A percentile compares a stretch with the other conserved stretches of the same genome.
Conservation (phyloP, 2,797 vertebrate species). For the Tolypeutes matacus region DNA sequence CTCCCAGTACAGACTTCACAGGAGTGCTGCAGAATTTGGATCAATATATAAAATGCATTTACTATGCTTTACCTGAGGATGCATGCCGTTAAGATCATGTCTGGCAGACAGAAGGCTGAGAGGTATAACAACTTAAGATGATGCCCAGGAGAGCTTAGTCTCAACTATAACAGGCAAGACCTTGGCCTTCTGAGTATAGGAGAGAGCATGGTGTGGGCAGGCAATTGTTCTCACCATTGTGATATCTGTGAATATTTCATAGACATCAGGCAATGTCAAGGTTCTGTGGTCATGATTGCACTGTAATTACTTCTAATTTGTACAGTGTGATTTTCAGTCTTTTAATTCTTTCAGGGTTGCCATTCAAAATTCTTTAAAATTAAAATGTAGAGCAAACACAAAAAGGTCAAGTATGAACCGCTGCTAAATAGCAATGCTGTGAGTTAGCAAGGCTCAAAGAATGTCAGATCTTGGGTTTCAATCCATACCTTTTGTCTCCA, state of each 20-base stretch:
- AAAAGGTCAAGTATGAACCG: not conserved
- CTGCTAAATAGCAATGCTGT: not conserved
- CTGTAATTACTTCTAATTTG: not conserved
- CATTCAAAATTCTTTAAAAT: not conserved
- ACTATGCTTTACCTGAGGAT: not conserved
- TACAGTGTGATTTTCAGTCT: not conserved
- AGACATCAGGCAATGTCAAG: not conserved
- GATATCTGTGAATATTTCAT: not conserved
- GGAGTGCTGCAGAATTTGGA: not conserved
- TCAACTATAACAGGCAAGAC: not conserved
- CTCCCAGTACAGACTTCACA: not conserved
- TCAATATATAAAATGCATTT: not conserved
- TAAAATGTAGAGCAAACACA: conserved; percentile 1
- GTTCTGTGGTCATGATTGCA: not conserved
- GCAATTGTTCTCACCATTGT: not conserved
- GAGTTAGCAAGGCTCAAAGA: not conserved
- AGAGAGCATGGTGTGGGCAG: not conserved
- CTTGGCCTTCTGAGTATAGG: not conserved
- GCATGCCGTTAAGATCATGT: not conserved
- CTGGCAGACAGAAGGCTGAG: not conserved
- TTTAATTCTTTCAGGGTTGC: not conserved
- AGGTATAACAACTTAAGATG: not conserved
- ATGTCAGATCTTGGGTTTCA: not conserved
- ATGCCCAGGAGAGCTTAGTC: not conserved
- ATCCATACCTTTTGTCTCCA: too few species aligned